Evolutionary conservation across 2,888 invertebrate species (phyloP).

Genomic region (Rugalucina vietnamica): DNA sequence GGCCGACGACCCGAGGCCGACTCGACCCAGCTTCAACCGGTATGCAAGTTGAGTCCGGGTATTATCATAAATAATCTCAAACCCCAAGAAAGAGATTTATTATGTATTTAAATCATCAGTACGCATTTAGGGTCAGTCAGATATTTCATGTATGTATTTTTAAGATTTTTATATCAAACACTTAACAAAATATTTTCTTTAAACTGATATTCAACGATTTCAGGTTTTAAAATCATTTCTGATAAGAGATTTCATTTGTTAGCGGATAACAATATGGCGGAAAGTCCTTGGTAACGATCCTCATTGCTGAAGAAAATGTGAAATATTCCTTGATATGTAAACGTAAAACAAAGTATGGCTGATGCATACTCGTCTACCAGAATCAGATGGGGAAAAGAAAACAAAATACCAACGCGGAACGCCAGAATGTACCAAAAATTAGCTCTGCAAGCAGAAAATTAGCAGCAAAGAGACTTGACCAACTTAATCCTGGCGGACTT

Average conservation of each 20-base stretch:
- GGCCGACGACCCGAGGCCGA: too few relatives aligned
- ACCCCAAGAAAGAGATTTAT: too few relatives aligned
- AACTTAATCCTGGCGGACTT: constrained; percentile 57
- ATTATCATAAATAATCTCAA: too few relatives aligned
- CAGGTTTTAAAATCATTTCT: too few relatives aligned
- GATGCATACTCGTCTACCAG: background rate
- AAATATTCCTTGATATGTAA: background rate
- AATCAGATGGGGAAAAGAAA: constrained; percentile 73
- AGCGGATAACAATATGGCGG: constrained; percentile 72
- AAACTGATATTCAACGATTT: too few relatives aligned
- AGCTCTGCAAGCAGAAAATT: constrained; percentile 72
- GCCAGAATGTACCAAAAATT: constrained; percentile 70
- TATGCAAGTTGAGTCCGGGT: too few relatives aligned
- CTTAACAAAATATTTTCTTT: too few relatives aligned
- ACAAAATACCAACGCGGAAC: constrained; percentile 61
- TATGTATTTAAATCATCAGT: too few relatives aligned
- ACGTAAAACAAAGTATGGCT: background rate
- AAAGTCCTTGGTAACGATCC: constrained; percentile 72
- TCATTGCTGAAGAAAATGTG: constrained; percentile 42
- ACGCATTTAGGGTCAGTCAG: too few relatives aligned
- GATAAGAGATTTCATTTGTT: background rate
- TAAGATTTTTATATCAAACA: too few relatives aligned
- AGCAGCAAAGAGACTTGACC: constrained; percentile 64
- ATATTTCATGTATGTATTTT: too few relatives aligned
- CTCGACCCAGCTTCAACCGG: too few relatives aligned